Percentiles rank a stretch among this genome's conserved stretches.
Evolutionary conservation across 2,797 vertebrate genomes (phyloP).

Genomic region (Phrynocephalus vlangalii): DNA sequence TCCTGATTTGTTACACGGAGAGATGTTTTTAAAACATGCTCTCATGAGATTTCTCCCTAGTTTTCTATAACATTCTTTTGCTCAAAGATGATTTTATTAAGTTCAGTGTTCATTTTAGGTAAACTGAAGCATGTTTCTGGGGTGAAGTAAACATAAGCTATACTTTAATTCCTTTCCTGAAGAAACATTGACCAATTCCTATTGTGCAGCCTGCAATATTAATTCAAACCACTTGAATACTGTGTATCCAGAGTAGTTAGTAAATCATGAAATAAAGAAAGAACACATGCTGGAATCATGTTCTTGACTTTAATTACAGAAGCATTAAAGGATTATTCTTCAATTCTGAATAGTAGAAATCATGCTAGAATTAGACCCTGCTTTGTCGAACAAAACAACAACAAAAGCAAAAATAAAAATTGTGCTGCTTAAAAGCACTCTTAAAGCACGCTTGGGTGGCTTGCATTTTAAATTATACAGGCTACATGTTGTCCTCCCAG

Average conservation of each 20-base stretch:
- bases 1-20: neutral
- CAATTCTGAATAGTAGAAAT: neutral
- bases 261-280: neutral
- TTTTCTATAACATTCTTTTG: neutral
- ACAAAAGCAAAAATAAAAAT: no score
- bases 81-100: neutral
- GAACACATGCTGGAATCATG: neutral
- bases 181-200: neutral
- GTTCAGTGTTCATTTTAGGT: neutral
- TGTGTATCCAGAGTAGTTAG: neutral
- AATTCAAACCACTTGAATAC: neutral
- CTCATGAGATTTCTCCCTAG: neutral
- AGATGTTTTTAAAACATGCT: neutral
- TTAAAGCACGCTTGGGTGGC: neutral
- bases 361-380: neutral
- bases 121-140: neutral
- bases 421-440: neutral
- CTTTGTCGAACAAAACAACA: constrained; percentile 9
- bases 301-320: constrained; percentile 1
- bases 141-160: neutral
- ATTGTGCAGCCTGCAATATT: neutral
- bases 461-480: no score
- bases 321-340: neutral
- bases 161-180: neutral
- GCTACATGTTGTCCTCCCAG: no score